phyloP scores from a whole-genome alignment of 2,113 vertebrate genomes.

The Nibea coibor region DNA sequence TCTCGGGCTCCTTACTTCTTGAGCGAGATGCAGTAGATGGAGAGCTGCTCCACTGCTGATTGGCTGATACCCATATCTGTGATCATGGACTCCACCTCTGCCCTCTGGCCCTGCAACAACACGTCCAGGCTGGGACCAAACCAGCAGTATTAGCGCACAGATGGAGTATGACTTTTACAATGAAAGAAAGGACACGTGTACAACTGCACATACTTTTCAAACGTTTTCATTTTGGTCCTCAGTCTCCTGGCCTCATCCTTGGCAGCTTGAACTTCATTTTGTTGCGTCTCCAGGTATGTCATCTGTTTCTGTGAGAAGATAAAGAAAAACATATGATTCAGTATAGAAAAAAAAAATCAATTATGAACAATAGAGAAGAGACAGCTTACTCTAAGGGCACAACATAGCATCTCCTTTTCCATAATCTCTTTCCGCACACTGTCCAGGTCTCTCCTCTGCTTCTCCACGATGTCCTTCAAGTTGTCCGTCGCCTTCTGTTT shows the following conservation, averaged over 20 bases:
- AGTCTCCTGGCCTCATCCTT: slow-evolving; percentile 90
- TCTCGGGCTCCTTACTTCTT: slow-evolving; percentile 88
- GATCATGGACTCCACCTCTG: slow-evolving; percentile 96
- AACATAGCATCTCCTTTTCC: slow-evolving; percentile 91
- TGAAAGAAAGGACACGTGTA: not conserved
- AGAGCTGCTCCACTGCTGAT: slow-evolving; percentile 93
- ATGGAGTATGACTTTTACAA: not conserved
- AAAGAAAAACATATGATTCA: not conserved
- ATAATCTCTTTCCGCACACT: slow-evolving; percentile 84
- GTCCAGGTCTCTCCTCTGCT: slow-evolving; percentile 89
- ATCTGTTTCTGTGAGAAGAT: slow-evolving; percentile 90
- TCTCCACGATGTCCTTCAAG: slow-evolving; percentile 88
- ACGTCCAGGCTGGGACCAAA: slow-evolving; percentile 85
- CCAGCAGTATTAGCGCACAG: slow-evolving; percentile 19
- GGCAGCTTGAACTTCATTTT: slow-evolving; percentile 86
- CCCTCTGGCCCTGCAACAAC: slow-evolving; percentile 91
- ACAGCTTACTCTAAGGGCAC: slow-evolving; percentile 88
- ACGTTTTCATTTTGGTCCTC: slow-evolving; percentile 88
- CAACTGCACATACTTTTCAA: slow-evolving; percentile 86
- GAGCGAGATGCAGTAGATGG: slow-evolving; percentile 94
- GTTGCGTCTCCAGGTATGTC: slow-evolving; percentile 91
- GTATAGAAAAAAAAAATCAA: not conserved
- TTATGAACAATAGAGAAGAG: not conserved
- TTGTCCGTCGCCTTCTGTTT: slow-evolving; percentile 85
- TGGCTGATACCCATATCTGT: slow-evolving; percentile 93